Conservation (phyloP, 2,797 vertebrate species). For the Limnodromus scolopaceus region DNA sequence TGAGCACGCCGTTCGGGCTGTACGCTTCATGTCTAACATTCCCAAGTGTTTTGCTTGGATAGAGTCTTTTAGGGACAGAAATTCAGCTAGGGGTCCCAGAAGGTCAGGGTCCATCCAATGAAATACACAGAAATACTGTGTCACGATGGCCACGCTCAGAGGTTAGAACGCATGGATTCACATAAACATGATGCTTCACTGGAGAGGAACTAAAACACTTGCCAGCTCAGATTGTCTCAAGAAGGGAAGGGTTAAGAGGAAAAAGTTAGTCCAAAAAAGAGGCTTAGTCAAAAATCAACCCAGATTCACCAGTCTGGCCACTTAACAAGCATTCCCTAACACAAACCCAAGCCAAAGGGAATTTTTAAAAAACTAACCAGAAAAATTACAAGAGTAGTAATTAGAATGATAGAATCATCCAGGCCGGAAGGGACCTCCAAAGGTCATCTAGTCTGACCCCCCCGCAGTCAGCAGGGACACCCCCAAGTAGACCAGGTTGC, state of each 20-base stretch:
- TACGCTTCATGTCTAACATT: fast-evolving
- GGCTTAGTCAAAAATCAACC: not conserved
- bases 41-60: not conserved
- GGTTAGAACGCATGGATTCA: not conserved
- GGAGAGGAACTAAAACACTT: not conserved
- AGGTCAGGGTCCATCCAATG: not conserved
- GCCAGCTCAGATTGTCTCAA: fast-evolving
- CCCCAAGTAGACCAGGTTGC: no score
- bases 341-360: not conserved
- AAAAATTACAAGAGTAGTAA: not conserved
- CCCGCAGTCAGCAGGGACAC: no score
- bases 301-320: not conserved
- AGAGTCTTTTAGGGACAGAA: not conserved
- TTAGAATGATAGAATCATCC: no score
- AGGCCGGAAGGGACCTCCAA: no score
- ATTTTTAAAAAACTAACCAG: not conserved
- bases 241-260: not conserved
- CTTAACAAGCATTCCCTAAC: not conserved
- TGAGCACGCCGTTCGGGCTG: fast-evolving
- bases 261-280: not conserved
- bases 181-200: not conserved
- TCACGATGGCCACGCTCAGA: not conserved
- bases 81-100: not conserved
- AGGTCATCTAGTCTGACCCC: no score
- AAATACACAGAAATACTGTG: not conserved